These are phyloP conservation scores for Cheumatopsyche charites DNA, from an alignment of 1,140 invertebrate species.

Conservation along the genomic window DNA sequence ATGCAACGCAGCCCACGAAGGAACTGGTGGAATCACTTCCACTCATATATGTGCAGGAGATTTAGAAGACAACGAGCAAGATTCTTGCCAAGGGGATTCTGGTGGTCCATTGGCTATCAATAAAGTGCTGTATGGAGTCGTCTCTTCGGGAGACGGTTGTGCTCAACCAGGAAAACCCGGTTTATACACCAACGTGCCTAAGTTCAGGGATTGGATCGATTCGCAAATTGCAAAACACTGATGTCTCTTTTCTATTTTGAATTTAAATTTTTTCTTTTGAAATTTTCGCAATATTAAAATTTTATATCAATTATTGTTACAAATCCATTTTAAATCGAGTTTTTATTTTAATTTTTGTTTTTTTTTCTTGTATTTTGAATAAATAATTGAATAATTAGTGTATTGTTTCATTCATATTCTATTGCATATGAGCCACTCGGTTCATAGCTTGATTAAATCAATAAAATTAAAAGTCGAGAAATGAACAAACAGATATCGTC, in stretches of 20 bases:
- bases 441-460: too few relatives aligned
- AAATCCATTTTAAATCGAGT: neutral
- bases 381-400: too few relatives aligned
- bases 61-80: constrained; percentile 49
- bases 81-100: constrained; percentile 63
- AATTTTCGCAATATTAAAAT: neutral
- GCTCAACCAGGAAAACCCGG: constrained; percentile 59
- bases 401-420: too few relatives aligned
- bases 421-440: too few relatives aligned
- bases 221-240: neutral
- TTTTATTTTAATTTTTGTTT: too few relatives aligned
- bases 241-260: neutral
- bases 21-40: constrained; percentile 57
- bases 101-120: constrained; percentile 64
- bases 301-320: neutral
- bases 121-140: constrained; percentile 62
- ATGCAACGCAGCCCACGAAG: constrained; percentile 51
- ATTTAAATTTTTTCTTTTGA: neutral
- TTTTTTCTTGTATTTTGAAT: too few relatives aligned
- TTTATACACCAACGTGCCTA: constrained; percentile 61
- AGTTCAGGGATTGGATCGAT: constrained; percentile 27
- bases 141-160: constrained; percentile 60
- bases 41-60: constrained; percentile 73
- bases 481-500: too few relatives aligned
- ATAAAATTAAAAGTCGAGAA: too few relatives aligned